phyloP scores from a whole-genome alignment of 2,113 vertebrate genomes.

The Nibea coibor region DNA sequence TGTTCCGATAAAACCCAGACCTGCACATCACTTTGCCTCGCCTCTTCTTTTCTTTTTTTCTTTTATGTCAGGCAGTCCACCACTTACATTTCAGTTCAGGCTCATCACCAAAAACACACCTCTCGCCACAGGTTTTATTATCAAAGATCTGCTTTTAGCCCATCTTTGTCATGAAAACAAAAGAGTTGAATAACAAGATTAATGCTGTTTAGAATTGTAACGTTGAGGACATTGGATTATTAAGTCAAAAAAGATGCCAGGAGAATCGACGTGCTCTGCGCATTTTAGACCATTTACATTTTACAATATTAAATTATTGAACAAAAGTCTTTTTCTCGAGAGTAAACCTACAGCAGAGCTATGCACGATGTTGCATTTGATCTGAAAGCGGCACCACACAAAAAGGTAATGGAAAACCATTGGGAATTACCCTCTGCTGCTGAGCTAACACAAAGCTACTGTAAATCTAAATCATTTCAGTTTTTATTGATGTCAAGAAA shows the following conservation, averaged over 20 bases:
- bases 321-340: not conserved
- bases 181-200: no score
- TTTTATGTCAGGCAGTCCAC: no score
- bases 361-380: not conserved
- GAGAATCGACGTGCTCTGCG: not conserved
- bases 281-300: no score
- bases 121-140: no score
- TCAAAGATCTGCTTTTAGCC: no score
- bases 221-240: not conserved
- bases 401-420: not conserved
- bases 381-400: not conserved
- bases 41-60: no score
- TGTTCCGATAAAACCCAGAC: no score
- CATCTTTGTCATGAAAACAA: no score
- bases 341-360: not conserved
- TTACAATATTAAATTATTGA: not conserved
- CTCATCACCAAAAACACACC: no score
- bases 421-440: not conserved
- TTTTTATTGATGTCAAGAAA: slow-evolving; percentile 18
- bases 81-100: no score
- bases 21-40: no score
- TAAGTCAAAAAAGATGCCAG: not conserved
- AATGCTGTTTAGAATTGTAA: not conserved
- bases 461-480: not conserved
- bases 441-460: not conserved